Base-by-base conservation (phyloP, 1,140 invertebrate genomes). In the Sinella curviseta region DNA sequence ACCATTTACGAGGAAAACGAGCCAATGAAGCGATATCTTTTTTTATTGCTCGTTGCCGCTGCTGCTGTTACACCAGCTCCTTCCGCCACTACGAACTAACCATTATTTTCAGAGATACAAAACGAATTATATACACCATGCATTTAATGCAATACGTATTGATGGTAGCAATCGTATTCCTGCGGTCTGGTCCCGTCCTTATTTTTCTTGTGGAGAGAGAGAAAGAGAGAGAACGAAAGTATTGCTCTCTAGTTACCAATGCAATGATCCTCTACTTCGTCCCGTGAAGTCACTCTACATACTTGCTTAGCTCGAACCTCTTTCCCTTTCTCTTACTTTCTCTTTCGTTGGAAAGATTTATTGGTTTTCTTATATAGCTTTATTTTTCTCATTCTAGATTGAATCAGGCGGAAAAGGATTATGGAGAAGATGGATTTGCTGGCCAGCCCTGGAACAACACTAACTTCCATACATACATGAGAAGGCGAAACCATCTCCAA, bases 331-430 rank as follows among this genome's bases (percentile, higher is more conserved):
- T 31, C 31, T 70, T 24, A 2, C n/a, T 70, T 30, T 70, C 30
- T 24, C 3, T 33, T 24, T 2, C 12, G 3, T 33, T 12, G 26
- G n/a, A 70, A 70, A 70, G 65, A 70, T 70, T 70, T 70, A 70
- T 70, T 70, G 65, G 65, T 30, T 70, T 70, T 24, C 65, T 70
- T 70, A 70, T 70, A 33, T 70, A 33, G 65, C 65, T 70, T 70
- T 70, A 70, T 70, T 70, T 60, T 70, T 70, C 65, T 70, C 65
- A 70, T 70, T 70, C 65, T 70, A 70, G 65, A 70, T 70, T 70
- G 65, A 33, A 70, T 70, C 55, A 60, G 55, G 55, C 55, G 55
- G 12, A 70, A 70, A 70, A 33, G 65, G 65, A 70, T 70, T 70
- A 70, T 70, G 31, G 65, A 70, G 28, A 70, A 70, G 65, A 70